phyloP scores from a whole-genome alignment of 2,888 invertebrate species.

The Euproctis similis region DNA sequence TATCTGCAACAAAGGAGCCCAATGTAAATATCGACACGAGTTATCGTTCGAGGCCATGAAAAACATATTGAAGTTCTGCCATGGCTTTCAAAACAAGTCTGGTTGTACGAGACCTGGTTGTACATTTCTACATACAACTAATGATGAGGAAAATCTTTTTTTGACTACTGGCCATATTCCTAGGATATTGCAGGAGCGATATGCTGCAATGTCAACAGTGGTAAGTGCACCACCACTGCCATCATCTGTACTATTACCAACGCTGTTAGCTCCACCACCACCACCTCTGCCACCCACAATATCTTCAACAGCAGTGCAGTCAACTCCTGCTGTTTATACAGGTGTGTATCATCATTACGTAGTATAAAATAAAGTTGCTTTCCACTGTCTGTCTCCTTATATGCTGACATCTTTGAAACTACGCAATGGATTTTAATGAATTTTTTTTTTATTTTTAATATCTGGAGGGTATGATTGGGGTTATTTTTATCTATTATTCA shows the following conservation, averaged over 20 bases:
- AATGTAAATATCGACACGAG: constrained; percentile 50
- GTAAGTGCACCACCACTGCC: constrained; percentile 8
- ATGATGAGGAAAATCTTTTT: constrained; percentile 51
- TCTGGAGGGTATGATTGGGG: too few species aligned
- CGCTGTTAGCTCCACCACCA: constrained; percentile 17
- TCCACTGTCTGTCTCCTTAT: too few species aligned
- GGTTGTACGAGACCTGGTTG: constrained; percentile 50
- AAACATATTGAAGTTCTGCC: constrained; percentile 52
- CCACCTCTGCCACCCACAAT: background rate
- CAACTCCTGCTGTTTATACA: background rate
- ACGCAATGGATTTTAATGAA: too few species aligned
- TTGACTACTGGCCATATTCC: constrained; percentile 44
- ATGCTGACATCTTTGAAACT: too few species aligned
- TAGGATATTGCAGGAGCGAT: constrained; percentile 42
- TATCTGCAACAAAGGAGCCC: constrained; percentile 42
- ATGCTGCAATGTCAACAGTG: constrained; percentile 32
- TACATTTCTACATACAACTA: constrained; percentile 47
- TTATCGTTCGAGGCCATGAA: constrained; percentile 49
- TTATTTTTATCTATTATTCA: too few species aligned
- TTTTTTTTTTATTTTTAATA: too few species aligned
- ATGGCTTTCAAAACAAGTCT: constrained; percentile 53
- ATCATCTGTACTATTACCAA: constrained; percentile 13
- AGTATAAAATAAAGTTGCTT: too few species aligned
- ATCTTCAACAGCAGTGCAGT: background rate
- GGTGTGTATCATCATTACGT: too few species aligned